Evolutionary conservation across 37 sponge, comb jelly and placozoan species (phyloP), one percentile per base, ranked within the genome.

Genomic region (Ephydatia muelleri): DNA sequence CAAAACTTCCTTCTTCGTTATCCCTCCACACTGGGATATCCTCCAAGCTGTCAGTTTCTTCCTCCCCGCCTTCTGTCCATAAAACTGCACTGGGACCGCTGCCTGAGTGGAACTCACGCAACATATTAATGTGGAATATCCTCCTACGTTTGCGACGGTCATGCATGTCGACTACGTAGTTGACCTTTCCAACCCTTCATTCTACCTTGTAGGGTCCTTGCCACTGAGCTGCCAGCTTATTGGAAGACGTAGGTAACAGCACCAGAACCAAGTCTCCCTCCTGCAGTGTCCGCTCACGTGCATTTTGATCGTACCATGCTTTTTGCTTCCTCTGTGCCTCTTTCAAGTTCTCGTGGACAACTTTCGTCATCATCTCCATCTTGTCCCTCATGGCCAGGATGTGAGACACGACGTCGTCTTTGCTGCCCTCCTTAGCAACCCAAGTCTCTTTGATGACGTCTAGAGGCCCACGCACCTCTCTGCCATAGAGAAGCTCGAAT

Each of bases 261-360:
- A 88, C 76, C 23, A 92, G 68, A 12, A 92, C 92, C 34, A 88
- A 64, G 38, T 92, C 92, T 39, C 88, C 92, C 12, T 25, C 70
- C 65, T 78, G 19, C 23, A 90, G 72, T 27, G 40, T 34, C n/a
- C 69, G 69, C 36, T 85, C 67, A 32, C 73, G 27, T 8, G 84
- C 48, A 22, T 72, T 48, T 43, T 37, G 13, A 38, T 90, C 86
- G 70, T 90, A 90, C 64, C 65, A 81, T 33, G 21, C 30, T 71
- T 85, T 90, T 82, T 81, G 82, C n/a, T 28, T n/a, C 36, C 22
- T 29, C 79, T 86, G 84, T 1, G 87, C 79, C 36, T 76, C 68
- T 3, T 69, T 69, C 3, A 65, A 8, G 38, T 71, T 84, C 37
- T 79, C 81, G 37, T 72, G 65, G 9, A 82, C 90, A 5, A 79